Evolutionary conservation across 2,888 invertebrate species (phyloP).

Genomic region (Perdita meconis): DNA sequence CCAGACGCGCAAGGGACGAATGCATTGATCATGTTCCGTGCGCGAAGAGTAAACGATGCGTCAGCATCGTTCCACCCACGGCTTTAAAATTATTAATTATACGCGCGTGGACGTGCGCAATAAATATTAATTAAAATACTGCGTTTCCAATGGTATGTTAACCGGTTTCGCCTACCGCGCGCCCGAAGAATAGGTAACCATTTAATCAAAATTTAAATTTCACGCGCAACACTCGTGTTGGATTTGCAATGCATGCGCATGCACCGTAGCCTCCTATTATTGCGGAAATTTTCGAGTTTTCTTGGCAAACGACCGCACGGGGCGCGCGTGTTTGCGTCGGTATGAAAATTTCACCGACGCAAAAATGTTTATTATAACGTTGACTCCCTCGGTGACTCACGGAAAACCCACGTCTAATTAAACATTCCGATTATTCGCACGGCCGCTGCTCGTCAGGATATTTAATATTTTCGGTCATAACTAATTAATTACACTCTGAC

Average conservation of each 20-base stretch:
- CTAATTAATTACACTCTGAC: not conserved
- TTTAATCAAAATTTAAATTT: conserved; percentile 57
- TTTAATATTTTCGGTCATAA: not conserved
- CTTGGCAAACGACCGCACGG: not conserved
- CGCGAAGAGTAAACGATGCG: not conserved
- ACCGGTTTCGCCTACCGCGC: conserved; percentile 16
- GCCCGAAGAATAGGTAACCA: conserved; percentile 19
- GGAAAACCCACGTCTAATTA: conserved; percentile 8
- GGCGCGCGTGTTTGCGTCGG: conserved; percentile 19
- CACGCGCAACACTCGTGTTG: conserved; percentile 34
- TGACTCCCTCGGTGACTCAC: not conserved
- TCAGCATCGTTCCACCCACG: not conserved
- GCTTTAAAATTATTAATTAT: conserved; percentile 34
- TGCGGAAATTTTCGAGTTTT: conserved; percentile 30
- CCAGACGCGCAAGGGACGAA: conserved; percentile 5
- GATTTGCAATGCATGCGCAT: conserved; percentile 37
- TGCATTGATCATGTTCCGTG: conserved; percentile 25
- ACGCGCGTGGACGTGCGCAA: conserved; percentile 1
- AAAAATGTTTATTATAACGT: conserved; percentile 2
- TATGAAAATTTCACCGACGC: not conserved
- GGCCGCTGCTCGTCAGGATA: too few species aligned
- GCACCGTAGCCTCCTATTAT: conserved; percentile 30
- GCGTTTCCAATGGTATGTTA: conserved; percentile 2
- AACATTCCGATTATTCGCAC: not conserved
- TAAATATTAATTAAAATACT: conserved; percentile 53